Conservation (phyloP, 2,113 vertebrate genomes). For the Phaethon lepturus region DNA sequence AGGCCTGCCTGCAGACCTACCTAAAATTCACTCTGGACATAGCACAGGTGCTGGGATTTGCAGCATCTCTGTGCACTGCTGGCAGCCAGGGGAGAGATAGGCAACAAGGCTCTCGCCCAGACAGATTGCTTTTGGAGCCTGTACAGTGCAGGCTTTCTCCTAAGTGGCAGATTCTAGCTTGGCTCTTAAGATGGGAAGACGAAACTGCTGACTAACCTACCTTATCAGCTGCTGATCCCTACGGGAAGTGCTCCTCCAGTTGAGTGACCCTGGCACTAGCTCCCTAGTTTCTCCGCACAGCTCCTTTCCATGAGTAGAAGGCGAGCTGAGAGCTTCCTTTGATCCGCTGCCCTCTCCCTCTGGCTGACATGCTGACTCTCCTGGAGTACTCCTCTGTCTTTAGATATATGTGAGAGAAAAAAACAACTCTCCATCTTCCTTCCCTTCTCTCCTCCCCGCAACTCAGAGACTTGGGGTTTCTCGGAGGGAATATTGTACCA, state of each 20-base stretch:
- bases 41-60: neutral
- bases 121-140: neutral
- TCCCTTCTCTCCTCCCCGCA: conserved; percentile 33
- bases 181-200: conserved; percentile 16
- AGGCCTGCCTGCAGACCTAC: conserved; percentile 34
- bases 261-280: conserved; percentile 83
- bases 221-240: conserved; percentile 80
- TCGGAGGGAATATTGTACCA: conserved; percentile 5
- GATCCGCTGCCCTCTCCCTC: conserved; percentile 80
- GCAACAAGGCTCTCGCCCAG: neutral
- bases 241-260: conserved; percentile 80
- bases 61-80: neutral
- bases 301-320: conserved; percentile 78
- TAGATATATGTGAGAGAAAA: conserved; percentile 70
- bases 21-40: neutral
- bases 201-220: conserved; percentile 81
- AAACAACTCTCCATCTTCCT: conserved; percentile 61
- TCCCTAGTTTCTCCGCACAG: conserved; percentile 82
- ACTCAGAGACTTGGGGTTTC: conserved; percentile 32
- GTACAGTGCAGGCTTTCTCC: conserved; percentile 17
- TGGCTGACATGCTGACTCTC: conserved; percentile 82
- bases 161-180: neutral
- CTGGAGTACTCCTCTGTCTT: conserved; percentile 79
- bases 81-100: neutral
- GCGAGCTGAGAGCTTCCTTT: conserved; percentile 76